Percentiles rank a stretch among this genome's conserved stretches.
phyloP scores from a whole-genome alignment of 2,113 vertebrate species.

The Pao palembangensis region DNA sequence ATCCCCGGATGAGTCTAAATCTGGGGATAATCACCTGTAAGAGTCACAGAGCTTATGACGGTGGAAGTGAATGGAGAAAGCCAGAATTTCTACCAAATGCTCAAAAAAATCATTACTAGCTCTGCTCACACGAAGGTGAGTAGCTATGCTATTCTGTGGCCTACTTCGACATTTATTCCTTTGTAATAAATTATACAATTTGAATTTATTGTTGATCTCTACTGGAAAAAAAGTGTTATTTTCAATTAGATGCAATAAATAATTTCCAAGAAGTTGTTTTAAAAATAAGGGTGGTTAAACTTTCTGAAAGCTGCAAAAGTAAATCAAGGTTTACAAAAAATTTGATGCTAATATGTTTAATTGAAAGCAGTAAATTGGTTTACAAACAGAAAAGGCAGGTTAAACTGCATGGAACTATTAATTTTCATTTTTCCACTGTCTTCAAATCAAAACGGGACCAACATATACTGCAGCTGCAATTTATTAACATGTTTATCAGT shows the following conservation, averaged over 20 bases:
- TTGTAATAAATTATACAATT: too few relatives aligned
- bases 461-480: background rate
- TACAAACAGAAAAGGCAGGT: conserved; percentile 24
- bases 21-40: conserved; percentile 58
- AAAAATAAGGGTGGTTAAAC: too few relatives aligned
- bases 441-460: too few relatives aligned
- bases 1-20: conserved; percentile 39
- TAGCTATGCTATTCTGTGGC: background rate
- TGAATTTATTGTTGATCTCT: too few relatives aligned
- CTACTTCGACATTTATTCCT: too few relatives aligned
- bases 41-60: conserved; percentile 47
- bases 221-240: too few relatives aligned
- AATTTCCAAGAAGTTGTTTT: too few relatives aligned
- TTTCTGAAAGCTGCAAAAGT: too few relatives aligned
- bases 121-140: background rate
- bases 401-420: background rate
- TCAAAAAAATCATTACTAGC: background rate
- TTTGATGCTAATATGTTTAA: too few relatives aligned
- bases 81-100: background rate
- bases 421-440: background rate
- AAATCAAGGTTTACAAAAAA: too few relatives aligned
- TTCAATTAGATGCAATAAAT: too few relatives aligned
- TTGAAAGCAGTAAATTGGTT: conserved; percentile 5
- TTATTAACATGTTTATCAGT: background rate
- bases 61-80: conserved; percentile 34